Evolutionary conservation across 2,113 vertebrate species (phyloP).

Genomic region (Capreolus pygargus): DNA sequence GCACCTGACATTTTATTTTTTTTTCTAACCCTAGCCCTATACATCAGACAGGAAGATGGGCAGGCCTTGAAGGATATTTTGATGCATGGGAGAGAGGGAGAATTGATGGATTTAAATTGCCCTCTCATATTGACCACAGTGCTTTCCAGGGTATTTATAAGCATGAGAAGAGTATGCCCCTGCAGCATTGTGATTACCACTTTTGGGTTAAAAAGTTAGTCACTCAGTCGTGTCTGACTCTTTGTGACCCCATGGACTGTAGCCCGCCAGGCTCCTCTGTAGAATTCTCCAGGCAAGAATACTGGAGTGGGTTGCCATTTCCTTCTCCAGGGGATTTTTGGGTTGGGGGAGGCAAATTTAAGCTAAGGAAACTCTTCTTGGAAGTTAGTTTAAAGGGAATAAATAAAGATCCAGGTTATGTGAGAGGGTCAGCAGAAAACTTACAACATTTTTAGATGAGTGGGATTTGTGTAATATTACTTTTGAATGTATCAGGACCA

Average conservation of each 20-base stretch:
- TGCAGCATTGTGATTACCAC: not conserved
- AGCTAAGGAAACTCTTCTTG: conserved; percentile 1
- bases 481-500: not conserved
- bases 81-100: not conserved
- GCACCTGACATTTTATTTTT: not conserved
- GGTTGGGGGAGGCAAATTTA: not conserved
- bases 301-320: not conserved
- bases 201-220: not conserved
- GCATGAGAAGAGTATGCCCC: not conserved
- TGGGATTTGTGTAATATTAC: not conserved
- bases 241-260: not conserved
- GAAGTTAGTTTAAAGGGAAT: not conserved
- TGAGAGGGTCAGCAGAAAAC: conserved; percentile 9
- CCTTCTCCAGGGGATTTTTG: not conserved
- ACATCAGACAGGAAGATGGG: not conserved
- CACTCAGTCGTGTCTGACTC: not conserved
- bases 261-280: not conserved
- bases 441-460: not conserved
- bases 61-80: not conserved
- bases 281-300: not conserved
- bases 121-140: not conserved
- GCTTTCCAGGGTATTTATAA: not conserved
- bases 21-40: not conserved
- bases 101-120: not conserved
- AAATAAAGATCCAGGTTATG: not conserved